phyloP scores from a whole-genome alignment of 2,888 invertebrate genomes.

The Rhagonycha fulva region DNA sequence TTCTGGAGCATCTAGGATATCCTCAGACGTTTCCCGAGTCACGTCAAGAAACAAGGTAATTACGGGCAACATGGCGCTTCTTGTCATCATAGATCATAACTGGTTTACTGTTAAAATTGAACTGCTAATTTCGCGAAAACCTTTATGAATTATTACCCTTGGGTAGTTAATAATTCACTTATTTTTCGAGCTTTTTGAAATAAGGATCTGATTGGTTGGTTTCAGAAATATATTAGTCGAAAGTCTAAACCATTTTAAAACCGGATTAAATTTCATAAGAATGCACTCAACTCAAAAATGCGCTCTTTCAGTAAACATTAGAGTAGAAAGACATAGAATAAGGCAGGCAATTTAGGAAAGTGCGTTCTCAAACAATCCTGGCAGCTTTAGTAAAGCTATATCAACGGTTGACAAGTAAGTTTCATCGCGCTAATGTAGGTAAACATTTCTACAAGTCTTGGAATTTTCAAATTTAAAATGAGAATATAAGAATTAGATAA shows the following conservation, averaged over 20 bases:
- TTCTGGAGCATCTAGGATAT: slow-evolving; percentile 42
- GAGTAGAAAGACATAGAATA: slow-evolving; percentile 19
- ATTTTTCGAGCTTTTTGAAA: background rate
- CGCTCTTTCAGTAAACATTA: slow-evolving; percentile 26
- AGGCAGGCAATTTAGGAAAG: slow-evolving; percentile 28
- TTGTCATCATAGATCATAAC: slow-evolving; percentile 47
- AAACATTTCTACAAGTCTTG: slow-evolving; percentile 22
- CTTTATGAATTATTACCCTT: background rate
- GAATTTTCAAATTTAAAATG: slow-evolving; percentile 8
- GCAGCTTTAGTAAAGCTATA: slow-evolving; percentile 27
- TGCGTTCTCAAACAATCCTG: slow-evolving; percentile 29
- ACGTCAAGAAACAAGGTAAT: slow-evolving; percentile 46
- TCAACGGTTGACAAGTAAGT: slow-evolving; percentile 29
- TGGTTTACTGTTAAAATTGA: slow-evolving; percentile 31
- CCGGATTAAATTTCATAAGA: slow-evolving; percentile 18
- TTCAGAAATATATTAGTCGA: background rate
- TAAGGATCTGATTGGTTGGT: background rate
- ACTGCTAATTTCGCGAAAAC: slow-evolving; percentile 1
- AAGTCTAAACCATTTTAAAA: slow-evolving; percentile 11
- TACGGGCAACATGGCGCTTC: slow-evolving; percentile 46
- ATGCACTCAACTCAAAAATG: slow-evolving; percentile 21
- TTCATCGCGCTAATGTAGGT: slow-evolving; percentile 25
- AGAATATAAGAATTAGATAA: slow-evolving; percentile 8
- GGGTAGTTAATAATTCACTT: background rate
- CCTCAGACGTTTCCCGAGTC: slow-evolving; percentile 39